Percentiles rank a stretch among this genome's conserved stretches.
Evolutionary conservation across 2,113 vertebrate genomes (phyloP).

Genomic region (Ovis aries): DNA sequence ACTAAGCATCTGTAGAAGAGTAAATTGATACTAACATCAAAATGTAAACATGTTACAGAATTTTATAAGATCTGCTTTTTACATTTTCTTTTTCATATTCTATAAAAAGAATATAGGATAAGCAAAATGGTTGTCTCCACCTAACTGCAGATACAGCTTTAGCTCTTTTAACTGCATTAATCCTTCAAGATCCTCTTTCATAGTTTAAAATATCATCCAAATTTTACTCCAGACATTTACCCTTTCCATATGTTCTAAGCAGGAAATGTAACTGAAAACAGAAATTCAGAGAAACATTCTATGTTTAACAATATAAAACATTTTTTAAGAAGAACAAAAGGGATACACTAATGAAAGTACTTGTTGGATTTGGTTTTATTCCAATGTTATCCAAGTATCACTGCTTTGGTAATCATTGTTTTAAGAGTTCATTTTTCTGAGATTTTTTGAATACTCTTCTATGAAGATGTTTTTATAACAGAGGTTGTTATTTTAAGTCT

Average conservation of each 20-base stretch:
- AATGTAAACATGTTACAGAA: constrained; percentile 38
- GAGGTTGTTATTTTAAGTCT: constrained; percentile 52
- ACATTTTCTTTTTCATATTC: constrained; percentile 54
- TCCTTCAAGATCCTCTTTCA: constrained; percentile 72
- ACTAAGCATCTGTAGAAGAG: constrained; percentile 14
- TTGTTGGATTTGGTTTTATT: constrained; percentile 24
- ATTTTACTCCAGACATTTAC: constrained; percentile 73
- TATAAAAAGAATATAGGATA: constrained; percentile 51
- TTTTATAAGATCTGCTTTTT: constrained; percentile 59
- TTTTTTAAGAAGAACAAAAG: constrained; percentile 70
- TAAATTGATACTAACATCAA: constrained; percentile 37
- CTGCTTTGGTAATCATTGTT: constrained; percentile 22
- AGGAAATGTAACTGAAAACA: constrained; percentile 76
- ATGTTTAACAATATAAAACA: constrained; percentile 74
- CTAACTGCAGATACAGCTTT: constrained; percentile 67
- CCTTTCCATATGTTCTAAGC: constrained; percentile 79
- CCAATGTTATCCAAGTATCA: background rate
- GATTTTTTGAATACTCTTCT: background rate
- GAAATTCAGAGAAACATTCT: constrained; percentile 74
- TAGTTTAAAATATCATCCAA: constrained; percentile 74
- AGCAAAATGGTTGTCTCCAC: constrained; percentile 47
- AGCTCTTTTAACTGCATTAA: constrained; percentile 67
- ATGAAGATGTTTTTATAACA: constrained; percentile 5
- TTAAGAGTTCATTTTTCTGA: constrained; percentile 7
- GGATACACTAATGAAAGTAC: constrained; percentile 60